phyloP scores from a whole-genome alignment of 2,888 invertebrate genomes.

The Notocelia uddmanniana region DNA sequence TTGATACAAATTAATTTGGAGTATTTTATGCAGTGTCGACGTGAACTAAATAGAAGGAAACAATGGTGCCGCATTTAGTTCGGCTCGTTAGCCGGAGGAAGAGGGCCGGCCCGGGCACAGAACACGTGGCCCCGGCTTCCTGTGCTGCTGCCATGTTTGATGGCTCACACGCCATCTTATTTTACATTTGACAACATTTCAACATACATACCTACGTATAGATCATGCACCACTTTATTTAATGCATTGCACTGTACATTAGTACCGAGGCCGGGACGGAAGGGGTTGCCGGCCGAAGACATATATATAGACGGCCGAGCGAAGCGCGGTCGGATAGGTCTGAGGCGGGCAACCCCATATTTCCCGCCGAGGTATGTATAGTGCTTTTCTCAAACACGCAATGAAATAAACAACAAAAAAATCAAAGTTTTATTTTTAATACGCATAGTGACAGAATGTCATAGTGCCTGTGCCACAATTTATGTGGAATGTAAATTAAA shows the following conservation, averaged over 20 bases:
- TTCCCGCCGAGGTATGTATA: too few species aligned
- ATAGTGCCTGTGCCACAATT: too few species aligned
- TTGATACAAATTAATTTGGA: neutral
- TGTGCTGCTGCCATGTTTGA: constrained; percentile 40
- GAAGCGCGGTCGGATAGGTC: too few species aligned
- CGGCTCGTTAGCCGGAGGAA: constrained; percentile 44
- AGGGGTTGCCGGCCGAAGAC: too few species aligned
- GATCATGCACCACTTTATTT: neutral
- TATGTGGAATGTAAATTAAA: too few species aligned
- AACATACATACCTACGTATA: neutral
- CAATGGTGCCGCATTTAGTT: constrained; percentile 43
- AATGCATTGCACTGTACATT: neutral
- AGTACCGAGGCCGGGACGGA: too few species aligned
- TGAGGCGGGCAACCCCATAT: too few species aligned
- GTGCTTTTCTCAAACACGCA: too few species aligned
- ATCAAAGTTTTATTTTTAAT: neutral
- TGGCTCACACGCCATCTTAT: constrained; percentile 17
- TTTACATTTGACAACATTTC: constrained; percentile 11
- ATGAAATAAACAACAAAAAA: too few species aligned
- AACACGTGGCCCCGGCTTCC: constrained; percentile 45
- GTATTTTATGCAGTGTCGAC: neutral
- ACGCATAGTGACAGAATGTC: neutral
- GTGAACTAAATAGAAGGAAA: constrained; percentile 9
- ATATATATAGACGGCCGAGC: too few species aligned
- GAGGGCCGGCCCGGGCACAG: constrained; percentile 42